These are phyloP conservation scores for Pyrrhosoma nymphula DNA, from an alignment of 2,888 invertebrate genomes.

Conservation along the genomic window DNA sequence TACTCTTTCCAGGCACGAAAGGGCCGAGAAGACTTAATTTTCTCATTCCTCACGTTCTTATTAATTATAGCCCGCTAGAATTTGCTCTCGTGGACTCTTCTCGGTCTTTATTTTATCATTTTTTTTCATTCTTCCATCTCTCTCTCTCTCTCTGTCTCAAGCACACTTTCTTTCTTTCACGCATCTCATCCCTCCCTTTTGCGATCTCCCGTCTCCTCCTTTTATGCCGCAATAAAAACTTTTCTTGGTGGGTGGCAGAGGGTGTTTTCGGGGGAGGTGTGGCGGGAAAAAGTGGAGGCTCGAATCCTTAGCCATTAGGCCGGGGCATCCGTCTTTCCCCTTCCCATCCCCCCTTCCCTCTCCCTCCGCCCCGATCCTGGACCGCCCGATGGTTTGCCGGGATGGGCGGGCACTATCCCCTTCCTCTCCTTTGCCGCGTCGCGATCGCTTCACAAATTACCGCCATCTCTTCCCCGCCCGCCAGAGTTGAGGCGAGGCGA, in stretches of 20 bases:
- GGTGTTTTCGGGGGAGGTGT: neutral
- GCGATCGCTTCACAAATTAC: slow-evolving; percentile 61
- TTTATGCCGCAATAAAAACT: slow-evolving; percentile 58
- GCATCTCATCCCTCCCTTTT: neutral
- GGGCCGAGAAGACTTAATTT: slow-evolving; percentile 51
- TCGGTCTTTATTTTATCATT: neutral
- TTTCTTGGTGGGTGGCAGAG: neutral
- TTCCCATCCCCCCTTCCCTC: neutral
- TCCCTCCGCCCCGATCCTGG: neutral
- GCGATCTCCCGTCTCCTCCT: slow-evolving; percentile 26
- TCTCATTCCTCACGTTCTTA: slow-evolving; percentile 61
- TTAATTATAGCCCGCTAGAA: slow-evolving; percentile 54
- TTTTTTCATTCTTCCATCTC: neutral
- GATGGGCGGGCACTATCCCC: neutral
- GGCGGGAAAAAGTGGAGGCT: slow-evolving; percentile 33
- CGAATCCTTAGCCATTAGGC: slow-evolving; percentile 55
- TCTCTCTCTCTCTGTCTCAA: neutral
- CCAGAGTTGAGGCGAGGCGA: neutral
- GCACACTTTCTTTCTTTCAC: neutral
- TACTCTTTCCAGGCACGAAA: neutral
- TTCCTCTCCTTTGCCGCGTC: too few species aligned
- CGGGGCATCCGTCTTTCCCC: slow-evolving; percentile 54
- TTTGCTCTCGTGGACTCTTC: neutral
- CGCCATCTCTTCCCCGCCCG: slow-evolving; percentile 31
- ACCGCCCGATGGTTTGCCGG: neutral